Evolutionary conservation across 1,140 invertebrate genomes (phyloP).

Genomic region (Manduca sexta): DNA sequence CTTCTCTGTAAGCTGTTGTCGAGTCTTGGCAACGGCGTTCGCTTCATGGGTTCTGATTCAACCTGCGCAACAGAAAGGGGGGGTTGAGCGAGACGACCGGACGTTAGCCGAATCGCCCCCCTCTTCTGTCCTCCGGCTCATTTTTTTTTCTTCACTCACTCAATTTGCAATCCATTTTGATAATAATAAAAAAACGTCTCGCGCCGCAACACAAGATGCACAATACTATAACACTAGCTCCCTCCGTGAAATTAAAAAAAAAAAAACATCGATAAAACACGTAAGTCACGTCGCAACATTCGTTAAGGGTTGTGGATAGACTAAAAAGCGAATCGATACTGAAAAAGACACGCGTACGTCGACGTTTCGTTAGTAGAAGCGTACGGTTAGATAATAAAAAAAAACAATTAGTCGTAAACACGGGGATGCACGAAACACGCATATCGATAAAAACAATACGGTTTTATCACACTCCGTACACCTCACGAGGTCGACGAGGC

Average conservation of each 20-base stretch:
- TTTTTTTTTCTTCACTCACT: slow-evolving; percentile 20
- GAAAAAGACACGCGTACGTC: slow-evolving; percentile 38
- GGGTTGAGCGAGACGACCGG: slow-evolving; percentile 55
- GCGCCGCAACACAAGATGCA: slow-evolving; percentile 58
- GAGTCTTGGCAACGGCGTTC: slow-evolving; percentile 13
- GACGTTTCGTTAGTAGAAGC: slow-evolving; percentile 60
- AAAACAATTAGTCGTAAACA: slow-evolving; percentile 37
- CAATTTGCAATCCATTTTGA: background rate
- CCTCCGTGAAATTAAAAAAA: slow-evolving; percentile 40
- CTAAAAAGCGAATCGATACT: slow-evolving; percentile 40
- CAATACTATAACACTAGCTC: slow-evolving; percentile 62
- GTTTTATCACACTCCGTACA: slow-evolving; percentile 35
- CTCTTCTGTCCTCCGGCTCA: slow-evolving; percentile 57
- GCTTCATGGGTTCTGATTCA: slow-evolving; percentile 65
- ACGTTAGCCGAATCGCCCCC: slow-evolving; percentile 49
- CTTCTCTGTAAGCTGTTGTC: slow-evolving; percentile 12
- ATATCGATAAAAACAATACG: background rate
- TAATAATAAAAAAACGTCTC: slow-evolving; percentile 7
- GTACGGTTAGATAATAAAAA: slow-evolving; percentile 53
- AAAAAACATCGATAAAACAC: slow-evolving; percentile 23
- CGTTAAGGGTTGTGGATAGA: slow-evolving; percentile 67
- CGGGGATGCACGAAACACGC: slow-evolving; percentile 59
- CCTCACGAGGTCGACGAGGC: slow-evolving; percentile 30
- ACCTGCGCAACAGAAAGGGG: slow-evolving; percentile 59
- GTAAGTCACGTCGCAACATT: slow-evolving; percentile 57